Evolutionary conservation across 2,797 vertebrate genomes (phyloP).

Genomic region (Anguilla megastoma): DNA sequence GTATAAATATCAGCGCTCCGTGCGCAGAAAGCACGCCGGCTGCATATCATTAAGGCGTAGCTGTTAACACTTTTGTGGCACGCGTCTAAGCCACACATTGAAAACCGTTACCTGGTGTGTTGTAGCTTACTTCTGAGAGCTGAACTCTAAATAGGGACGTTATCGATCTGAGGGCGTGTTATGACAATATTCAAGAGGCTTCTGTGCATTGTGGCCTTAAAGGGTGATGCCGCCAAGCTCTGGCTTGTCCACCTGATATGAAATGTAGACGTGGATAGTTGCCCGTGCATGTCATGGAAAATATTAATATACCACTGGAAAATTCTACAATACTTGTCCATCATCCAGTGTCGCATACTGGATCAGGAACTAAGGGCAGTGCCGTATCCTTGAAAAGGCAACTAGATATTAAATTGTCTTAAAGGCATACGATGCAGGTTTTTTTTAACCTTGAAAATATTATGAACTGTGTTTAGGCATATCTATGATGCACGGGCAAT

Average conservation of each 20-base stretch:
- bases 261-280: background rate
- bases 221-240: background rate
- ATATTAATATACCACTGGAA: background rate
- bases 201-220: background rate
- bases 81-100: slow-evolving; percentile 31
- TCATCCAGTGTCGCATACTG: background rate
- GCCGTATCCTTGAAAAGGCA: background rate
- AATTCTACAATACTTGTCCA: background rate
- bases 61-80: slow-evolving; percentile 46
- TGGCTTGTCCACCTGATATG: background rate
- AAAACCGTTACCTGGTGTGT: slow-evolving; percentile 10
- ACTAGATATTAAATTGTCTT: background rate
- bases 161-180: background rate
- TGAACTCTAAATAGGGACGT: background rate
- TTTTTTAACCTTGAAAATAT: too few relatives aligned
- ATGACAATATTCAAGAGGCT: background rate
- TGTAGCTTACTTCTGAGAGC: background rate
- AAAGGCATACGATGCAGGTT: too few relatives aligned
- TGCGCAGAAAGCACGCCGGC: slow-evolving; percentile 13
- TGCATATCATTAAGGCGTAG: slow-evolving; percentile 36
- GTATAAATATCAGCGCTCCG: slow-evolving; percentile 41
- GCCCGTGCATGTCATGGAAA: background rate
- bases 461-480: too few relatives aligned
- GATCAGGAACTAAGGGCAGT: background rate
- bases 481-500: too few relatives aligned